A percentile compares a stretch with the other conserved stretches of the same genome.
Evolutionary conservation across 2,888 invertebrate species (phyloP).

Genomic region (Eubasilissa splendida): DNA sequence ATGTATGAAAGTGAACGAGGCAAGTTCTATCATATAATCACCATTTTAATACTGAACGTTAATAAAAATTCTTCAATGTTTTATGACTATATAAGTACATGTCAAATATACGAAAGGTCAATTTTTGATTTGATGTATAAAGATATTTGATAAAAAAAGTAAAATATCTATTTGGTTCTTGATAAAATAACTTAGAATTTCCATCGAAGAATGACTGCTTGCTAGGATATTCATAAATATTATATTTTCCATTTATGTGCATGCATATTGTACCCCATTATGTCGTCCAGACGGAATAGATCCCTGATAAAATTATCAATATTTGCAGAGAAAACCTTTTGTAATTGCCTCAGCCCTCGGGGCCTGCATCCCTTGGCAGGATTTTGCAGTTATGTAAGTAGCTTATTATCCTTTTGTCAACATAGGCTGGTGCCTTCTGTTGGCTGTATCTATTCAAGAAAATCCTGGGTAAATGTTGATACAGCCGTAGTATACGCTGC

Average conservation of each 20-base stretch:
- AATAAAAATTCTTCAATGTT: too few species aligned
- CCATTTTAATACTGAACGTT: too few species aligned
- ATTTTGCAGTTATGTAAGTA: conserved; percentile 38
- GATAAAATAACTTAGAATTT: too few species aligned
- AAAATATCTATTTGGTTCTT: too few species aligned
- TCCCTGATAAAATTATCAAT: conserved; percentile 41
- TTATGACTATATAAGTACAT: too few species aligned
- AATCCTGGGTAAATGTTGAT: conserved; percentile 57
- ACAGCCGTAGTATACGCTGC: conserved; percentile 8
- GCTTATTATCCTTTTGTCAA: conserved; percentile 55
- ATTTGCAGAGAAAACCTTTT: conserved; percentile 50
- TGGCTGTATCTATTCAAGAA: conserved; percentile 33
- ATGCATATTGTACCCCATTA: conserved; percentile 29
- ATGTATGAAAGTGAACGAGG: too few species aligned
- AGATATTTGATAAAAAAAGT: too few species aligned
- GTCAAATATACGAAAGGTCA: too few species aligned
- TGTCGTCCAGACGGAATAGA: conserved; percentile 30
- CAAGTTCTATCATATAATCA: too few species aligned
- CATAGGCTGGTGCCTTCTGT: conserved; percentile 37
- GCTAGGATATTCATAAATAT: neutral
- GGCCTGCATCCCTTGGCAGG: conserved; percentile 33
- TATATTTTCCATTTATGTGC: neutral
- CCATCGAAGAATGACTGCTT: neutral
- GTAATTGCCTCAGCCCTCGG: conserved; percentile 51
- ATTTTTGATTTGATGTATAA: too few species aligned